A percentile compares a stretch with the other conserved stretches of the same genome.
Conservation (phyloP, 2,888 invertebrate species). For the Aricia artaxerxes region DNA sequence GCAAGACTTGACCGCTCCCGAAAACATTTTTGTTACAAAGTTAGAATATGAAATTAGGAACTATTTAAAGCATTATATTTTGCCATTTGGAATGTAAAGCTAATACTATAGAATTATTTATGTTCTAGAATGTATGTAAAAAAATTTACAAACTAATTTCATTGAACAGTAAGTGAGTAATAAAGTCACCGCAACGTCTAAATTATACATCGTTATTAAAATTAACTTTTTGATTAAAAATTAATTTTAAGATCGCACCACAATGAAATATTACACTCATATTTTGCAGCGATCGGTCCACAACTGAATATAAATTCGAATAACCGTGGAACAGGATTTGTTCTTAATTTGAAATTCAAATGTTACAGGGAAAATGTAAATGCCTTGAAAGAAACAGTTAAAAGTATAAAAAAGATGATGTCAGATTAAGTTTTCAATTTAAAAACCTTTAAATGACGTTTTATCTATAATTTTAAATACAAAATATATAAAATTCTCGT, state of each 20-base stretch:
- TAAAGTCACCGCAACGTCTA: neutral
- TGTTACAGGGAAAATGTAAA: slow-evolving; percentile 36
- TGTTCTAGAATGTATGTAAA: too few relatives aligned
- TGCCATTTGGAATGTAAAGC: too few relatives aligned
- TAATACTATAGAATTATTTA: too few relatives aligned
- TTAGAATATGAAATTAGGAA: too few relatives aligned
- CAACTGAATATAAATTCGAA: slow-evolving; percentile 59
- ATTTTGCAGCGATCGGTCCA: slow-evolving; percentile 68
- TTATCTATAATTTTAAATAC: neutral
- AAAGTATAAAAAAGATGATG: slow-evolving; percentile 22
- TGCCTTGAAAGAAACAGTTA: slow-evolving; percentile 22
- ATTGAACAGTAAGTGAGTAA: neutral
- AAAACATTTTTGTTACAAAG: too few relatives aligned
- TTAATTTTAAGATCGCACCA: slow-evolving; percentile 26
- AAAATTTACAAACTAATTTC: neutral
- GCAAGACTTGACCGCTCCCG: too few relatives aligned
- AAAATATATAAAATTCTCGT: neutral
- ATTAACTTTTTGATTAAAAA: slow-evolving; percentile 17
- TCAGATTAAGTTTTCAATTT: slow-evolving; percentile 22
- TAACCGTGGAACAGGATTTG: slow-evolving; percentile 44
- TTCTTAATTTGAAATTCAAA: slow-evolving; percentile 46
- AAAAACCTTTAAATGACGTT: neutral
- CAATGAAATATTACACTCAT: slow-evolving; percentile 69
- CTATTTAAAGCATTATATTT: too few relatives aligned
- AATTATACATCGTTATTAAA: slow-evolving; percentile 11